Base-by-base conservation (phyloP, 2,888 invertebrate genomes). In the Adineta ricciae region DNA sequence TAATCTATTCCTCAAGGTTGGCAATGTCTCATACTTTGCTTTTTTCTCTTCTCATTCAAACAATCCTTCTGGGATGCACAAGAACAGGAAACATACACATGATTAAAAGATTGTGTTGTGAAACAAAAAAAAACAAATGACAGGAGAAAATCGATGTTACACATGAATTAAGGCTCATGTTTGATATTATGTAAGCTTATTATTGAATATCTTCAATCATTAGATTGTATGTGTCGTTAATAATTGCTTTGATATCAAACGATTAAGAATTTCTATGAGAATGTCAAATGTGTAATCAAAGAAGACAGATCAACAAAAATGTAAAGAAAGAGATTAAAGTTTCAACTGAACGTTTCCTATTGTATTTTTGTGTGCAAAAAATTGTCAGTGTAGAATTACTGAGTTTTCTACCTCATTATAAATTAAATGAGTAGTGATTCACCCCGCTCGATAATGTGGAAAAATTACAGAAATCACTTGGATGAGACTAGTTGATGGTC, bases 221-320 rank as follows among this genome's bases (percentile, higher is more conserved):
- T 56, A 56, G 64, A 36, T 54, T 54, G 64, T 64, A 64, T 64
- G 64, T 27, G 27, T 27, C 64, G 19, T 19, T 16, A 27, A 64
- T 64, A 64, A 64, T 64, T 64, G 64, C 64, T 14, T 32, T 11
- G 64, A 64, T 32, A 32, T 64, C 19, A 27, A 64, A 32, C 27
- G 16, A 64, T 27, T 64, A 64, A 64, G n/a, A n/a, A 32, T 46
- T 64, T 64, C 11, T 14, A 64, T 16, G 27, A 27, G 11, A 64
- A 64, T 64, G 64, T 64, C 64, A 64, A 64, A 64, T 14, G 64
- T 64, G 64, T 64, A 64, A 64, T 64, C 64, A 32, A 64, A 64
- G 64, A 32, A 64, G 64, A 64, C 32, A 64, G 64, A 19, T 64
- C 32, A 64, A 64, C 5, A 64, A 32, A 27, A 27, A 64, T n/a